phyloP scores from a whole-genome alignment of 2,888 invertebrate species.

The Rhagonycha fulva region DNA sequence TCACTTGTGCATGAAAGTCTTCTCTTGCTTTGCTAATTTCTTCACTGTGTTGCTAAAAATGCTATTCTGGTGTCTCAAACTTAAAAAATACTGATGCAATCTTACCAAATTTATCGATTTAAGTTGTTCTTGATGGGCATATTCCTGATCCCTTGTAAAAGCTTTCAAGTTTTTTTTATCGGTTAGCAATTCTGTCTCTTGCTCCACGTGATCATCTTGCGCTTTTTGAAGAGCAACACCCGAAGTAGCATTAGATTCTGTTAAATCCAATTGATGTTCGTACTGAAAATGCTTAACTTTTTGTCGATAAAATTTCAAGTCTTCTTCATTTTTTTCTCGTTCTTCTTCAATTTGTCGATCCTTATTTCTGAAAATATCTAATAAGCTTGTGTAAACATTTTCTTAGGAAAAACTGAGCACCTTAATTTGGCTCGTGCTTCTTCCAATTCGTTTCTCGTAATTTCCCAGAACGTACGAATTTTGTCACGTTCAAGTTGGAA shows the following conservation, averaged over 20 bases:
- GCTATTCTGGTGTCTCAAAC: not conserved
- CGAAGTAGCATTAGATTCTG: conserved; percentile 83
- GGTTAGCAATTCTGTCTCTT: conserved; percentile 76
- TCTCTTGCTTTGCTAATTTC: conserved; percentile 62
- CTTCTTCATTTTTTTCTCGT: conserved; percentile 83
- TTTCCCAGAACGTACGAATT: conserved; percentile 94
- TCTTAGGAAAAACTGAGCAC: conserved; percentile 43
- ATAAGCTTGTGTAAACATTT: not conserved
- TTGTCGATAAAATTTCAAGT: conserved; percentile 87
- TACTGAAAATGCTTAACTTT: conserved; percentile 92
- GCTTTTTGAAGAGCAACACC: conserved; percentile 81
- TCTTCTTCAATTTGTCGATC: conserved; percentile 88
- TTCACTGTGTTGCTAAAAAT: conserved; percentile 51
- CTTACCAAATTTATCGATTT: conserved; percentile 69
- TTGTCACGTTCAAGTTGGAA: conserved; percentile 95
- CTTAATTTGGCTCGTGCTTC: conserved; percentile 75
- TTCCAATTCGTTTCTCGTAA: conserved; percentile 86
- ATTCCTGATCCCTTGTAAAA: conserved; percentile 69
- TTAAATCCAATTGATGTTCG: conserved; percentile 85
- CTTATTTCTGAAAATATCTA: conserved; percentile 61
- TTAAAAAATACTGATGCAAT: not conserved
- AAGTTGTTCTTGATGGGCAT: conserved; percentile 73
- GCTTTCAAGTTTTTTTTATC: conserved; percentile 73
- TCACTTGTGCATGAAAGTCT: conserved; percentile 69
- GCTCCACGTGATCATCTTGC: conserved; percentile 78